Evolutionary conservation across 2,888 invertebrate species (phyloP).

Genomic region (Himalopsyche tibetana): DNA sequence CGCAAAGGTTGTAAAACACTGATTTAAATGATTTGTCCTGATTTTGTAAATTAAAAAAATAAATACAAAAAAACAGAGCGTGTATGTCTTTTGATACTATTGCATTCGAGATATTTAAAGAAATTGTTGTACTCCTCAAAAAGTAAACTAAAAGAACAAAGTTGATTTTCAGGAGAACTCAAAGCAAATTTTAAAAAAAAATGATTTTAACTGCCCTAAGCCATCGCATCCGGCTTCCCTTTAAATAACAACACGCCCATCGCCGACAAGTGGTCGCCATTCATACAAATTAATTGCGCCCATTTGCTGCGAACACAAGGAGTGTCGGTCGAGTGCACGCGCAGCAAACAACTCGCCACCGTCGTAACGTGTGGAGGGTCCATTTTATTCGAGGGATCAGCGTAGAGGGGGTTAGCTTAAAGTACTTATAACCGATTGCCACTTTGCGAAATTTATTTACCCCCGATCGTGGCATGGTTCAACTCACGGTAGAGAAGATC

Average conservation of each 20-base stretch:
- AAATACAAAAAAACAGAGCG: no score
- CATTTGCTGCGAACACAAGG: constrained; percentile 59
- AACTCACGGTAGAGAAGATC: no score
- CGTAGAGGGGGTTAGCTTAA: not conserved
- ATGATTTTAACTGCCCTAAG: not conserved
- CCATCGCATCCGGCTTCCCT: not conserved
- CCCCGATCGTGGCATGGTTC: not conserved
- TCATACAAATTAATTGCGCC: constrained; percentile 63
- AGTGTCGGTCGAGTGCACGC: constrained; percentile 38
- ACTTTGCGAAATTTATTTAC: constrained; percentile 10
- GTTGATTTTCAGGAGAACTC: no score
- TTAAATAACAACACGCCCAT: constrained; percentile 39
- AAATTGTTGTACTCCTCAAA: no score
- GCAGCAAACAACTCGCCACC: constrained; percentile 21
- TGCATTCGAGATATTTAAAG: no score
- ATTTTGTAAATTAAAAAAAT: no score
- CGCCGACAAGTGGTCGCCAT: constrained; percentile 55
- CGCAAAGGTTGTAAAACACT: no score
- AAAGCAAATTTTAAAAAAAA: no score
- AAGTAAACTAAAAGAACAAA: no score
- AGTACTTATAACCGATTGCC: constrained; percentile 1
- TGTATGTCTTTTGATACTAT: no score
- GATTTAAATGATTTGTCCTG: no score
- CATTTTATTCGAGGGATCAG: not conserved
- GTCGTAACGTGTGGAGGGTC: not conserved